phyloP scores from a whole-genome alignment of 2,888 invertebrate genomes.

The Hirtodrosophila cameraria region DNA sequence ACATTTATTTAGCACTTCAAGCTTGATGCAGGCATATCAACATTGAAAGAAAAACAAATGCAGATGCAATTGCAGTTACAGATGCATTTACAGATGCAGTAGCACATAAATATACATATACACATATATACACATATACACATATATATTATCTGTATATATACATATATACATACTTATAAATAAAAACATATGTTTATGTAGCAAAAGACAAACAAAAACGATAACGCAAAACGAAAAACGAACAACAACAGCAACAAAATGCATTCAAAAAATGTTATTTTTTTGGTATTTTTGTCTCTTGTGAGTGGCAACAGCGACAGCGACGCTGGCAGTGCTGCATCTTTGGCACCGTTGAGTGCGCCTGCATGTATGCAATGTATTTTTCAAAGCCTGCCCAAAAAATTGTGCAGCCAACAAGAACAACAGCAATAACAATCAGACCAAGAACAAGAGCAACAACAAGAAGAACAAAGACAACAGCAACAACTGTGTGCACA shows the following conservation, averaged over 20 bases:
- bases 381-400: conserved; percentile 56
- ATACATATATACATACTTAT: conserved; percentile 48
- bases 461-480: conserved; percentile 4
- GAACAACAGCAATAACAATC: neutral
- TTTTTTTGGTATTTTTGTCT: conserved; percentile 31
- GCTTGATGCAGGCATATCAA: too few relatives aligned
- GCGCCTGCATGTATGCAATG: conserved; percentile 37
- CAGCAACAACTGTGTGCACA: conserved; percentile 26
- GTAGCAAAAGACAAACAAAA: conserved; percentile 11
- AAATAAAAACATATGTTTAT: conserved; percentile 13
- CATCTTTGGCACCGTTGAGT: conserved; percentile 45
- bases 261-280: conserved; percentile 20
- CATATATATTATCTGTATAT: conserved; percentile 19
- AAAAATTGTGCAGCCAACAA: conserved; percentile 19
- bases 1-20: neutral
- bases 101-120: neutral
- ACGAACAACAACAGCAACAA: conserved; percentile 16
- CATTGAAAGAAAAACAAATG: conserved; percentile 1
- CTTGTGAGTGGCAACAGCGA: conserved; percentile 41
- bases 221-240: conserved; percentile 5
- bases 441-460: neutral
- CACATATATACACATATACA: conserved; percentile 6
- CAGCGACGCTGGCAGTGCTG: conserved; percentile 53
- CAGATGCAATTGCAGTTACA: neutral
- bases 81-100: neutral